Evolutionary conservation across 2,888 invertebrate genomes (phyloP).

Genomic region (Ashinkailepas kermadecensis): DNA sequence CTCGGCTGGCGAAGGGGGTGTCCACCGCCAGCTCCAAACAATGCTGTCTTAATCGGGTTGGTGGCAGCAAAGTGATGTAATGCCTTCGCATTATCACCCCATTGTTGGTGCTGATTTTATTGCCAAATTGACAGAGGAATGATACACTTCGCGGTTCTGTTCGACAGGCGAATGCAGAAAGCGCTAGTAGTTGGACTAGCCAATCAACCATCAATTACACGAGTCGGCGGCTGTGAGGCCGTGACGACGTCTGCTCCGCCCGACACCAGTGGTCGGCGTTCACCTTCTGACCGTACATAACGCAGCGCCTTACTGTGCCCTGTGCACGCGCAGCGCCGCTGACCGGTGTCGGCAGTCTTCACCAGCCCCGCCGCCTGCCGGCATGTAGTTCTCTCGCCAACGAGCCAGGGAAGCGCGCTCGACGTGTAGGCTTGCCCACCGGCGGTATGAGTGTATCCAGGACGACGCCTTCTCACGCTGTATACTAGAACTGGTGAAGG

Average conservation of each 20-base stretch:
- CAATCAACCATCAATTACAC: not conserved
- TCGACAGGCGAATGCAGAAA: not conserved
- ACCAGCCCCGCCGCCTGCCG: no score
- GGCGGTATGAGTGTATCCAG: no score
- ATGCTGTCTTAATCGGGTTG: not conserved
- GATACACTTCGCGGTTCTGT: not conserved
- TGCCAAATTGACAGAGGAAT: not conserved
- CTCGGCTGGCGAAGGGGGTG: not conserved
- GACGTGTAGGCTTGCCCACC: no score
- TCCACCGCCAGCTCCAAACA: not conserved
- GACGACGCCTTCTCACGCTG: no score
- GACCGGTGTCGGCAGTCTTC: no score
- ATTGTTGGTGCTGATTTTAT: not conserved
- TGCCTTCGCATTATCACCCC: not conserved
- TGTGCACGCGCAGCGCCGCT: no score
- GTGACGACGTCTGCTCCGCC: not conserved
- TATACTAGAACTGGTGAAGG: no score
- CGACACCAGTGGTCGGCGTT: no score
- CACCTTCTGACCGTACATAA: no score
- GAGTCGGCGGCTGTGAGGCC: not conserved
- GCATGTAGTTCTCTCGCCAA: no score
- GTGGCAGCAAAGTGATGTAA: not conserved
- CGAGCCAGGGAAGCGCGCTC: no score
- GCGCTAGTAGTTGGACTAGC: not conserved
- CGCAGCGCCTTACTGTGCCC: no score